These are phyloP conservation scores for Podarcis muralis DNA, from an alignment of 2,113 vertebrate genomes.

Conservation along the genomic window DNA sequence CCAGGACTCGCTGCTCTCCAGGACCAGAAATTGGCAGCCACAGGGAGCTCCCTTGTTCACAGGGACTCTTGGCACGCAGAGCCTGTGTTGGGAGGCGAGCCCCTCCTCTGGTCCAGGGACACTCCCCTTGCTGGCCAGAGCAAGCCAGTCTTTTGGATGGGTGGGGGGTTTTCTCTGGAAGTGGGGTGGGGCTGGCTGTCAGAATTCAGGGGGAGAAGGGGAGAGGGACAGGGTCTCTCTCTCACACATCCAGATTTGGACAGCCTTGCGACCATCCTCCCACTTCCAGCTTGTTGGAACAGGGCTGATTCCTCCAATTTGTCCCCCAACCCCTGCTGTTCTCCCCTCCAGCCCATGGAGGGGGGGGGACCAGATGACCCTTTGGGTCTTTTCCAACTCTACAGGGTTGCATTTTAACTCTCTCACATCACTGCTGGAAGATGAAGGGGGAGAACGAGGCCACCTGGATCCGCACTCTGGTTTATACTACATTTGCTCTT, in stretches of 20 bases:
- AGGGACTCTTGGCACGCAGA: not conserved
- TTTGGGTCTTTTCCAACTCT: too few species aligned
- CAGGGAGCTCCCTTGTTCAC: not conserved
- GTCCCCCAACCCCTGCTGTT: too few species aligned
- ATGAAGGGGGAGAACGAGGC: not conserved
- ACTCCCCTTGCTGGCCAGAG: not conserved
- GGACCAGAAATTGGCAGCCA: not conserved
- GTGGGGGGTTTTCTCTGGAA: not conserved
- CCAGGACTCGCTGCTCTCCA: not conserved
- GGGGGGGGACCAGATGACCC: too few species aligned
- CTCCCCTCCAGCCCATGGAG: too few species aligned
- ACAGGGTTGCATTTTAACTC: not conserved
- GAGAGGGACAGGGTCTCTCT: not conserved
- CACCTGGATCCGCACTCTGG: not conserved
- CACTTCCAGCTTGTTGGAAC: too few species aligned
- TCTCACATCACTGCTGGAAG: not conserved
- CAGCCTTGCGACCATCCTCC: too few species aligned
- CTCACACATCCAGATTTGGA: not conserved
- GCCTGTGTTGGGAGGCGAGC: not conserved
- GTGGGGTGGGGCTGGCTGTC: not conserved
- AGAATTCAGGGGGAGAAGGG: not conserved
- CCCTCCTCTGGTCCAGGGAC: not conserved
- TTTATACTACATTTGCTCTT: not conserved
- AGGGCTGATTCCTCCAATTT: too few species aligned
- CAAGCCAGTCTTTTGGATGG: not conserved